phyloP scores from a whole-genome alignment of 2,888 invertebrate species.

The Drosophila emarginata region DNA sequence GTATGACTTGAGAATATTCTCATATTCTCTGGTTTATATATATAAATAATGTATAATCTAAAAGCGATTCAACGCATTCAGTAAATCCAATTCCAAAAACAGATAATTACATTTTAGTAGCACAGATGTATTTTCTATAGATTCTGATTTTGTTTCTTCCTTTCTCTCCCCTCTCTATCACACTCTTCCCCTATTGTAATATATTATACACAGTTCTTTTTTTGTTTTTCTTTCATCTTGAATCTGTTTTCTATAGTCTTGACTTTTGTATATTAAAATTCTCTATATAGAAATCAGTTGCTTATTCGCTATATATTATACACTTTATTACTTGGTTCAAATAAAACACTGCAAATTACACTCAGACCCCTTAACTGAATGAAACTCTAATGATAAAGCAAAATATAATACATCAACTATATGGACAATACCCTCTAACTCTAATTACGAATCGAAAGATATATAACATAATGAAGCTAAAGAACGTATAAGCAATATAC shows the following conservation, averaged over 20 bases:
- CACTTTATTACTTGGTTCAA: neutral
- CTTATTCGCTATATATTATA: neutral
- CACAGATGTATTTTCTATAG: neutral
- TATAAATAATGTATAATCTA: neutral
- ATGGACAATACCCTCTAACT: slow-evolving; percentile 54
- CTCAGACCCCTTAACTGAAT: too few relatives aligned
- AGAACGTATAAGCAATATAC: slow-evolving; percentile 18
- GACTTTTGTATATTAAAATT: neutral
- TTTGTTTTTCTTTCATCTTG: neutral
- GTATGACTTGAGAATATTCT: slow-evolving; percentile 30
- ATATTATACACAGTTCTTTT: neutral
- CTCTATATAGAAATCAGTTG: neutral
- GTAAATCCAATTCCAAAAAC: neutral
- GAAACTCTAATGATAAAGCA: too few relatives aligned
- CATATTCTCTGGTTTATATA: neutral
- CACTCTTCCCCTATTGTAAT: neutral
- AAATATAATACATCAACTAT: slow-evolving; percentile 26
- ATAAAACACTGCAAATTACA: neutral
- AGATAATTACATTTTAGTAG: neutral
- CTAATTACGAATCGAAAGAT: slow-evolving; percentile 10
- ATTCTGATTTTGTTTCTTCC: neutral
- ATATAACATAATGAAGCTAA: slow-evolving; percentile 9
- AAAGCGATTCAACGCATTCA: neutral
- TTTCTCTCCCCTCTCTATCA: too few relatives aligned
- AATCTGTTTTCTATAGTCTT: neutral